A percentile compares a stretch with the other conserved stretches of the same genome.
Conservation (phyloP, 2,888 invertebrate genomes). For the Pachydiplax longipennis region DNA sequence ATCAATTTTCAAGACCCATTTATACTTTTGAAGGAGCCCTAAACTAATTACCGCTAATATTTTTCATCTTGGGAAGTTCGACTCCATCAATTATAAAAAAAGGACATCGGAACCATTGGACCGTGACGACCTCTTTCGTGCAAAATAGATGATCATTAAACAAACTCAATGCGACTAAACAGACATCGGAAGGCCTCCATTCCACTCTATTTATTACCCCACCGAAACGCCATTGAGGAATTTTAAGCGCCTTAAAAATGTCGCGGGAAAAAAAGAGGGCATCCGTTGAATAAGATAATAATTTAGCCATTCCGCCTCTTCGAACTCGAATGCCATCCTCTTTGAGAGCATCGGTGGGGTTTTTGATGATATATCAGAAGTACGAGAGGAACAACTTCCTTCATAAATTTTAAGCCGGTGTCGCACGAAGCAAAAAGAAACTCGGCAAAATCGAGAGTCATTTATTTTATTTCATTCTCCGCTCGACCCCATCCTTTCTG, state of each 20-base stretch:
- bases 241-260: not conserved
- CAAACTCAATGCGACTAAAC: not conserved
- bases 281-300: not conserved
- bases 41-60: no score
- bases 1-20: no score
- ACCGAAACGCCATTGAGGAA: not conserved
- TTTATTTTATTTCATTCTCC: not conserved
- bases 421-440: not conserved
- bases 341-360: not conserved
- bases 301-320: not conserved
- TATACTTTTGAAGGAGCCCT: no score
- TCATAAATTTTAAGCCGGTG: not conserved
- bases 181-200: not conserved
- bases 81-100: no score
- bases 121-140: not conserved
- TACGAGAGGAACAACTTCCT: not conserved
- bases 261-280: not conserved
- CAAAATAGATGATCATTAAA: not conserved
- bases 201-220: not conserved
- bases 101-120: no score
- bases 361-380: not conserved
- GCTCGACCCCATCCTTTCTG: not conserved
- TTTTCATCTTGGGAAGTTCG: no score
- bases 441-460: not conserved
- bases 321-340: not conserved